These are phyloP conservation scores for Acanthochromis polyacanthus DNA, from an alignment of 2,113 vertebrate species.

Conservation along the genomic window DNA sequence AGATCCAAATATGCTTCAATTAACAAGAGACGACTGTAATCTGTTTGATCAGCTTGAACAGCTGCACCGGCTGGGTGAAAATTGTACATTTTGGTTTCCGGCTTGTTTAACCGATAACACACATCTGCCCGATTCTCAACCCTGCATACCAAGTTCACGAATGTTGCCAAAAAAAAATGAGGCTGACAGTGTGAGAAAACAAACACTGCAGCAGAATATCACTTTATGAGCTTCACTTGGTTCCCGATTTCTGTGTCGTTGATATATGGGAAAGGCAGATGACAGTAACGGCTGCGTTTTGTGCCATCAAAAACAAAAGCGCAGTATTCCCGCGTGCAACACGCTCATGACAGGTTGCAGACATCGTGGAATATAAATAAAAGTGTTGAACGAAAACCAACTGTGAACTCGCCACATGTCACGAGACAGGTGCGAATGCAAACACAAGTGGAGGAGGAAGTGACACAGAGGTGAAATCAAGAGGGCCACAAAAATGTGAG, in stretches of 20 bases:
- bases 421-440: slow-evolving; percentile 49
- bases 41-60: slow-evolving; percentile 69
- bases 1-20: slow-evolving; percentile 54
- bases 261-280: slow-evolving; percentile 26
- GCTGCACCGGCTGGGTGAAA: slow-evolving; percentile 52
- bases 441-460: slow-evolving; percentile 49
- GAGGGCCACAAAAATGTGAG: slow-evolving; percentile 12
- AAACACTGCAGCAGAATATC: slow-evolving; percentile 25
- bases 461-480: slow-evolving; percentile 22
- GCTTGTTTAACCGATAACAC: slow-evolving; percentile 30
- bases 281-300: slow-evolving; percentile 27
- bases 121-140: slow-evolving; percentile 35
- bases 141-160: slow-evolving; percentile 6
- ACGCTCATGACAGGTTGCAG: slow-evolving; percentile 18
- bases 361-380: slow-evolving; percentile 27
- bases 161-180: background rate
- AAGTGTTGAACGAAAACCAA: slow-evolving; percentile 24
- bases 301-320: slow-evolving; percentile 2
- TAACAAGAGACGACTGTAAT: slow-evolving; percentile 64
- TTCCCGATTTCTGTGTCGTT: background rate
- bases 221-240: slow-evolving; percentile 35
- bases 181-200: slow-evolving; percentile 33
- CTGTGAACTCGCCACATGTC: slow-evolving; percentile 42
- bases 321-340: background rate
- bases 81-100: slow-evolving; percentile 20